Evolutionary conservation across 2,888 invertebrate genomes (phyloP).

Genomic region (Rhagonycha lutea): DNA sequence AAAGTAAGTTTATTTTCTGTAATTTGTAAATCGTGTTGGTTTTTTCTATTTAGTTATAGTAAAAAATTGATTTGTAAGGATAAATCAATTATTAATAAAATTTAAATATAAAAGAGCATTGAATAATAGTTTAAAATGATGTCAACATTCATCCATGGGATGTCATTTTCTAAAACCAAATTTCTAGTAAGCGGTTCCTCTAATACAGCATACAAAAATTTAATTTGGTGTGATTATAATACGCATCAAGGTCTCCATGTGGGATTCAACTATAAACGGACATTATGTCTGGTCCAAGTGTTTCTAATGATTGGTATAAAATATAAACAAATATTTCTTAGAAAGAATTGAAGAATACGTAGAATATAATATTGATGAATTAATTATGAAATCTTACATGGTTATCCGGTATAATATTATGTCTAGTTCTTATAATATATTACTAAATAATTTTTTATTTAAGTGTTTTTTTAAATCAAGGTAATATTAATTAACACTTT

Average conservation of each 20-base stretch:
- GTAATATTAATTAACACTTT: not conserved
- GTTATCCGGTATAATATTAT: not conserved
- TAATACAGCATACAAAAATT: not conserved
- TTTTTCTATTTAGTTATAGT: not conserved
- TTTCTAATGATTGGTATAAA: not conserved
- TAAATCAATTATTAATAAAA: not conserved
- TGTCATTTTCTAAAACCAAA: not conserved
- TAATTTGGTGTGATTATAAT: not conserved
- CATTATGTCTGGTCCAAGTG: conserved; percentile 1
- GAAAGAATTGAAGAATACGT: conserved; percentile 1
- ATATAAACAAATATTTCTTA: conserved; percentile 5
- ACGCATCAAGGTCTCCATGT: not conserved
- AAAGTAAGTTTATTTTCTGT: not conserved
- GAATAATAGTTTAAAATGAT: not conserved
- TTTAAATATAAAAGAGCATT: not conserved
- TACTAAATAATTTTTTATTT: not conserved
- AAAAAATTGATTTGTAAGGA: not conserved
- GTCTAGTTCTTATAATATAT: not conserved
- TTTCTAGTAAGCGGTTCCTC: not conserved
- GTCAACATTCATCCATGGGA: not conserved
- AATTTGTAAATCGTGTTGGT: not conserved
- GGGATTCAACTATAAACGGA: conserved; percentile 7
- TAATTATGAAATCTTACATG: not conserved
- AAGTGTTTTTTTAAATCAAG: not conserved
- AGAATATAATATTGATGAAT: not conserved